Base-by-base conservation (phyloP, 2,888 invertebrate species). In the Synergus itoensis region DNA sequence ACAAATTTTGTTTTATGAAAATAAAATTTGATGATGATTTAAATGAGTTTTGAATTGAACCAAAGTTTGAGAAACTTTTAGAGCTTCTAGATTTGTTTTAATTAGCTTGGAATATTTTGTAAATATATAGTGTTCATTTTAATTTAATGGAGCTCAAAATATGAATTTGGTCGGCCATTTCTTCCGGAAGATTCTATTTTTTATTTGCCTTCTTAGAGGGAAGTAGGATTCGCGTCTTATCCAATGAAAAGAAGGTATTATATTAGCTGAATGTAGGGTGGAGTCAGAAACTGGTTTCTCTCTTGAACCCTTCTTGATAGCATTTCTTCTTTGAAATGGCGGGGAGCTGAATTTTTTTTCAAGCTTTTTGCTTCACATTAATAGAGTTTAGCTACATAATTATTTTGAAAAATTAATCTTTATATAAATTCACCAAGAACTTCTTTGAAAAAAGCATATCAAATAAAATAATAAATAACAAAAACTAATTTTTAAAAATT, bases 201-300 rank as follows among this genome's bases (percentile, higher is more conserved):
- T 73, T 53, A n/a, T 73, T 69, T 48, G 36, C 45, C 28, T 73
- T 73, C 21, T 36, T 53, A n/a, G 53, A 73, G 53, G 73, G 73
- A 36, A 53, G 28, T 36, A 53, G 4, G 73, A 73, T 53, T 53
- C 36, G n/a, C 48, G 48, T 28, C 48, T 73, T 73, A 73, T 53
- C 73, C 73, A 73, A 73, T 73, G 28, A 48, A 73, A 53, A 53
- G 18, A 53, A 48, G 36, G 53, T 36, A 16, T 40, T 53, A 36
- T 73, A 73, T 40, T 73, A 53, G n/a, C 16, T 36, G n/a, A n/a
- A 28, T 73, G 36, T 73, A 86, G 85, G 87, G 89, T 84, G 86
- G 87, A 87, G 86, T 82, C 79, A 79, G 80, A 83, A 87, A 89
- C 87, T 86, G 86, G 84, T 88, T 87, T 84, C 77, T 77, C 79